Conservation (phyloP, 2,888 invertebrate species). For the Drosophila fulvimacula region DNA sequence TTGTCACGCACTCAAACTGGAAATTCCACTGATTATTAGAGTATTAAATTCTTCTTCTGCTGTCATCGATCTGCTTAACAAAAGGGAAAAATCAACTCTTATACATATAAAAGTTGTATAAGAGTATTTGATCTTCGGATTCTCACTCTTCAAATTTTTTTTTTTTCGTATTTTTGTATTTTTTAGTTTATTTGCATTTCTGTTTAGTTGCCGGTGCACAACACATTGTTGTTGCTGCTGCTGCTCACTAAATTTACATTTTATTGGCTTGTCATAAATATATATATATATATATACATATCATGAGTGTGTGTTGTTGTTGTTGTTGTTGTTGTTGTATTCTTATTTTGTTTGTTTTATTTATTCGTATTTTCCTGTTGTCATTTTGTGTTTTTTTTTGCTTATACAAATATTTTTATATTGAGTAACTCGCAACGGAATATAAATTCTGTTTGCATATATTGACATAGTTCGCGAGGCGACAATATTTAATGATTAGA, state of each 20-base stretch:
- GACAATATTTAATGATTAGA: constrained; percentile 7
- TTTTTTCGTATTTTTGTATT: too few species aligned
- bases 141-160: neutral
- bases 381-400: constrained; percentile 15
- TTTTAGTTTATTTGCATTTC: constrained; percentile 53
- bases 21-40: neutral
- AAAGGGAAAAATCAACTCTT: neutral
- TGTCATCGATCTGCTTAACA: neutral
- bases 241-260: constrained; percentile 68
- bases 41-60: neutral
- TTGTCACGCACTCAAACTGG: neutral
- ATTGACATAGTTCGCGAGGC: constrained; percentile 9
- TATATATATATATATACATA: neutral
- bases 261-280: constrained; percentile 71
- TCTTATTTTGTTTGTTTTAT: constrained; percentile 35
- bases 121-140: constrained; percentile 5
- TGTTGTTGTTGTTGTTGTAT: constrained; percentile 11
- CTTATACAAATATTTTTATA: constrained; percentile 40
- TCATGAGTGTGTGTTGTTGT: too few species aligned
- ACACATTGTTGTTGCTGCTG: constrained; percentile 38
- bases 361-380: constrained; percentile 34
- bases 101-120: neutral
- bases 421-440: constrained; percentile 44
- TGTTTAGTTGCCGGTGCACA: constrained; percentile 46
- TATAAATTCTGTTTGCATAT: constrained; percentile 11